Conservation (phyloP, 2,888 invertebrate species). For the Cataglyphis albicans region DNA sequence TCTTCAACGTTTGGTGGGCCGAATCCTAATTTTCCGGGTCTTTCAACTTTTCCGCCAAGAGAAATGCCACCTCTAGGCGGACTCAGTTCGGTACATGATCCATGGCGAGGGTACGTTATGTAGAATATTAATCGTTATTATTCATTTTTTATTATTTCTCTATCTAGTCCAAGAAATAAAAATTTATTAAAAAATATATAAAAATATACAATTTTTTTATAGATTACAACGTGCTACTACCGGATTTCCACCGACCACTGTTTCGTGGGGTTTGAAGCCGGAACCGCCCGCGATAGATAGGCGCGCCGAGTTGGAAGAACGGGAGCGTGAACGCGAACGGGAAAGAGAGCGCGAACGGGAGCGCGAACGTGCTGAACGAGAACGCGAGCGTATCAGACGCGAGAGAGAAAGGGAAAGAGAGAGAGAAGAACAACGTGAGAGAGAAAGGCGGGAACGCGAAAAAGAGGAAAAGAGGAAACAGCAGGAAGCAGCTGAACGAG, state of each 20-base stretch:
- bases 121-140: neutral
- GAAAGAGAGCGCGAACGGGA: conserved; percentile 88
- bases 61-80: conserved; percentile 88
- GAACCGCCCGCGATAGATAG: conserved; percentile 89
- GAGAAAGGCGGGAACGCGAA: conserved; percentile 86
- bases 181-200: neutral
- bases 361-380: conserved; percentile 88
- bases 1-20: conserved; percentile 89
- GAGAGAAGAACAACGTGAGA: conserved; percentile 79
- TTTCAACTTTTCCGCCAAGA: conserved; percentile 90
- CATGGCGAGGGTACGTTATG: conserved; percentile 89
- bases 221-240: conserved; percentile 88
- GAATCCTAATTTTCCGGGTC: conserved; percentile 90
- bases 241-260: conserved; percentile 87
- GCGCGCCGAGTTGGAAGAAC: conserved; percentile 88
- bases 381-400: conserved; percentile 86
- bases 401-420: conserved; percentile 84
- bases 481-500: conserved; percentile 83
- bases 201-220: neutral
- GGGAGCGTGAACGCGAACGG: conserved; percentile 86
- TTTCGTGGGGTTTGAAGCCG: conserved; percentile 90
- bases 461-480: conserved; percentile 86
- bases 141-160: neutral
- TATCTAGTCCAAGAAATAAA: neutral
- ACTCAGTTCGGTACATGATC: conserved; percentile 88